These are phyloP conservation scores for Ophioderma brevispina DNA, from an alignment of 35 echinoderm and acorn worm genomes.

Conservation along the genomic window DNA sequence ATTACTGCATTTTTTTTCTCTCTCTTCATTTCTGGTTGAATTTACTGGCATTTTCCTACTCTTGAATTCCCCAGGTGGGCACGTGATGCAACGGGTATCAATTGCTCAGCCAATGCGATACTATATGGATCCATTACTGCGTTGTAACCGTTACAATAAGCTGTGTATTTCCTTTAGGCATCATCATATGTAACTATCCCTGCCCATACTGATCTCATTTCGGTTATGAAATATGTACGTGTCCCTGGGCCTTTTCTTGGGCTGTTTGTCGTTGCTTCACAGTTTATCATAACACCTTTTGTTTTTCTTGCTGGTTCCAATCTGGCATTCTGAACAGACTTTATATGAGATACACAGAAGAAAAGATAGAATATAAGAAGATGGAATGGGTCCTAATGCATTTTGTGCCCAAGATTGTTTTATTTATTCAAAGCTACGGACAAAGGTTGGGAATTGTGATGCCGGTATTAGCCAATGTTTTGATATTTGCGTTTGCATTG, in stretches of 20 bases:
- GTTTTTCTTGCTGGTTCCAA: conserved; percentile 7
- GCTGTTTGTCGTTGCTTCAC: conserved; percentile 9
- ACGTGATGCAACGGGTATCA: background rate
- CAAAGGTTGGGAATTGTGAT: conserved; percentile 4
- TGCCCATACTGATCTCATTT: conserved; percentile 13
- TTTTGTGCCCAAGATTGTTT: background rate
- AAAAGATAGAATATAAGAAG: background rate
- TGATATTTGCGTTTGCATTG: conserved; percentile 1
- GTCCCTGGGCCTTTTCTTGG: conserved; percentile 11
- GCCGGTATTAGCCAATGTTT: conserved; percentile 2
- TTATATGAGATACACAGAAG: background rate
- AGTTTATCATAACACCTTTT: conserved; percentile 14
- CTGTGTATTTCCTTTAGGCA: background rate
- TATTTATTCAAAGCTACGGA: conserved; percentile 7
- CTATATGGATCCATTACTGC: background rate
- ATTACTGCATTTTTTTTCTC: background rate
- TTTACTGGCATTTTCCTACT: background rate
- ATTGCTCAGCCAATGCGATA: conserved; percentile 6
- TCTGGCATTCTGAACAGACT: background rate
- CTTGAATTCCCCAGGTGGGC: background rate
- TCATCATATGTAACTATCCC: conserved; percentile 13
- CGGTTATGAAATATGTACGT: conserved; percentile 10
- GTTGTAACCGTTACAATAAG: background rate
- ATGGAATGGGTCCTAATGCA: conserved; percentile 2
- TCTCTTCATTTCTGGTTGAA: background rate